Evolutionary conservation across 2,797 vertebrate genomes (phyloP), one percentile per base, ranked within the genome.

Genomic region (Avahi laniger): DNA sequence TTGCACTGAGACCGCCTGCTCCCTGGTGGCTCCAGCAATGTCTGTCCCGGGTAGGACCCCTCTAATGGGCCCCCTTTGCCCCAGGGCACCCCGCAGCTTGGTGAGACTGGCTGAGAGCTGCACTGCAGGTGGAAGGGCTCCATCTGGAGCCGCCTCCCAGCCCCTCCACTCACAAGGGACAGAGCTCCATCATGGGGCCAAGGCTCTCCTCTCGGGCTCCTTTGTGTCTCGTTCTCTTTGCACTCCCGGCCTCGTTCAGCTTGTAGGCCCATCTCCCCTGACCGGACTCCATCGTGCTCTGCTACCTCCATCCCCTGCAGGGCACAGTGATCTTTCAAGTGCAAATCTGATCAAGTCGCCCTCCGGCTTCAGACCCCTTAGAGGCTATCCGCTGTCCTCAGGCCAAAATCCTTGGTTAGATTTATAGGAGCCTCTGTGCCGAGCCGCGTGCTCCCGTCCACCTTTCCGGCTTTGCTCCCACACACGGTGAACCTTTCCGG

Each of bases 1-100:
- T 28, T 0, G 0, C 0, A 9, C 7, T 3, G 12, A 48, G 4
- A 9, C 10, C 41, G 8, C 0, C 0, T 3, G 28, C 3, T 52
- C 10, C 41, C n/a, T 22, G 5, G 57, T 9, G 15, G 24, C 0
- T 10, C 24, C 26, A 41, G 69, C 5, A 5, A 5, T 2, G 12
- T 0, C 1, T 28, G 6, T n/a, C 12, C 67, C 15, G 8, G 0
- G 7, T 14, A 24, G 3, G 0, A 26, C 13, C 46, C 26, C 17
- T 30, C 0, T 1, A 8, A 18, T 4, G 43, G 33, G 28, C 5
- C 41, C 5, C 35, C 24, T 81, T 28, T 43, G 13, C 14, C 33
- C 54, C 13, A 6, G 28, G 52, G 18, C 1, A 5, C 9, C 5
- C 41, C 20, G 5, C 20, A n/a, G 13, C 24, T 63, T 43, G 30